Evolutionary conservation across 1,140 invertebrate genomes (phyloP).

Genomic region (Aradophagus sp.): DNA sequence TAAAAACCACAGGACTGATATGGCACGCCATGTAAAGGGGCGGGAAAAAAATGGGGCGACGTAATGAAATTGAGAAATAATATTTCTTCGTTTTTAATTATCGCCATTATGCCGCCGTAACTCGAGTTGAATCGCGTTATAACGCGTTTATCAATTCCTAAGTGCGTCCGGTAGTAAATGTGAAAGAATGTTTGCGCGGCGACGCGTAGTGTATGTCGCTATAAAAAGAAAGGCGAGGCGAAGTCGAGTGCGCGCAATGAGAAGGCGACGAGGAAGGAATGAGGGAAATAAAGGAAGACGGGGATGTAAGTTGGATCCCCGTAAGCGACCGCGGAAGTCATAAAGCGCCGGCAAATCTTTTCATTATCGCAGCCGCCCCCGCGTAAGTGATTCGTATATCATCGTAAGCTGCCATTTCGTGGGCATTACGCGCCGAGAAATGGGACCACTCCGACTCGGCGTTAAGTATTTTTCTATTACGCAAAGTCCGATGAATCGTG

Average conservation of each 20-base stretch:
- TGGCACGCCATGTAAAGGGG: too few relatives aligned
- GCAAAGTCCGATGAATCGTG: not conserved
- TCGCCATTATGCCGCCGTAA: too few relatives aligned
- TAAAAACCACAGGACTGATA: too few relatives aligned
- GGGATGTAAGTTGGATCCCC: slow-evolving; percentile 37
- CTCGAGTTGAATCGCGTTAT: too few relatives aligned
- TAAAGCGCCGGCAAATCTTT: slow-evolving; percentile 74
- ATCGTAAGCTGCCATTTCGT: slow-evolving; percentile 71
- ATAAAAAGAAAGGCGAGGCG: slow-evolving; percentile 58
- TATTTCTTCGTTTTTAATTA: too few relatives aligned
- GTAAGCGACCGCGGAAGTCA: slow-evolving; percentile 67
- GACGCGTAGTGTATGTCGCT: slow-evolving; percentile 33
- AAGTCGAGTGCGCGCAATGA: slow-evolving; percentile 47
- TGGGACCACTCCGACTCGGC: slow-evolving; percentile 27
- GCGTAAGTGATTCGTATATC: slow-evolving; percentile 74
- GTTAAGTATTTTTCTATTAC: slow-evolving; percentile 1
- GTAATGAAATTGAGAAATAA: too few relatives aligned
- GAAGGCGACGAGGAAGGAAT: slow-evolving; percentile 15
- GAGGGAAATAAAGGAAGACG: slow-evolving; percentile 49
- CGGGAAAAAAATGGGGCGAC: too few relatives aligned
- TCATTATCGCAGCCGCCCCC: slow-evolving; percentile 72
- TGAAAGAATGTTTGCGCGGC: slow-evolving; percentile 36
- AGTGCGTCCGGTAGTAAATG: slow-evolving; percentile 31
- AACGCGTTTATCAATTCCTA: slow-evolving; percentile 15
- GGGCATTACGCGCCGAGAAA: slow-evolving; percentile 65